Base-by-base conservation (phyloP, 2,113 vertebrate species). In the Ochotona curzoniae region DNA sequence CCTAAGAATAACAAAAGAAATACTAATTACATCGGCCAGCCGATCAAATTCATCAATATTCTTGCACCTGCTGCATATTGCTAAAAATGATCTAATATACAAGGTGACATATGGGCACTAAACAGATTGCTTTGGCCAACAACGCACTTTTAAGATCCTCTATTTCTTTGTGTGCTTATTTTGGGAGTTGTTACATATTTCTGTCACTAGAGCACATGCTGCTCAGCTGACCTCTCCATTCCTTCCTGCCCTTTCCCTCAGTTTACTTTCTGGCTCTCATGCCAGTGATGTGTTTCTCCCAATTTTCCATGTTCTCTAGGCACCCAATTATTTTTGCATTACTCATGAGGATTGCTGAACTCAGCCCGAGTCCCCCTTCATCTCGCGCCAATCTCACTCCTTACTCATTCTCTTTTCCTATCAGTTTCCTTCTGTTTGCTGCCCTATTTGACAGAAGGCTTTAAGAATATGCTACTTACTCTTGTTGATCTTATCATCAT, bases 321-420 rank as follows among this genome's bases (percentile, higher is more conserved):
- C 97, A 99, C 97, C 96, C 38, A 44, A 44, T 99, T 99, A 98
- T 98, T 99, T 96, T 99, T 99, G 98, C 99, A 99, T 97, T 99
- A 98, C 96, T 99, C 99, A 0, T 99, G 98, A 74, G 96, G 98
- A 98, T 80, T 98, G 98, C 95, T 99, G 98, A 99, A 98, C 98
- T 99, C 98, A 87, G 99, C 98, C 98, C 99, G 99, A 28, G 99
- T 98, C 99, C 99, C 93, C 98, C 98, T 99, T 99, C 99, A 99
- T 99, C 96, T 99, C 98, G 93, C 99, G 38, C 3, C 38, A 6
- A 44, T 44, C 38, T 44, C 38, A 44, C 38, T 44, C 38, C 38
- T 44, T 44, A 44, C 38, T 44, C 38, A 44, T 44, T 44, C 38
- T 99, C 99, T 97, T 99, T 99, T 73, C 98, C 90, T 97, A 99